These are phyloP conservation scores for Drosophila mayri DNA, from an alignment of 1,140 invertebrate genomes.

Conservation along the genomic window DNA sequence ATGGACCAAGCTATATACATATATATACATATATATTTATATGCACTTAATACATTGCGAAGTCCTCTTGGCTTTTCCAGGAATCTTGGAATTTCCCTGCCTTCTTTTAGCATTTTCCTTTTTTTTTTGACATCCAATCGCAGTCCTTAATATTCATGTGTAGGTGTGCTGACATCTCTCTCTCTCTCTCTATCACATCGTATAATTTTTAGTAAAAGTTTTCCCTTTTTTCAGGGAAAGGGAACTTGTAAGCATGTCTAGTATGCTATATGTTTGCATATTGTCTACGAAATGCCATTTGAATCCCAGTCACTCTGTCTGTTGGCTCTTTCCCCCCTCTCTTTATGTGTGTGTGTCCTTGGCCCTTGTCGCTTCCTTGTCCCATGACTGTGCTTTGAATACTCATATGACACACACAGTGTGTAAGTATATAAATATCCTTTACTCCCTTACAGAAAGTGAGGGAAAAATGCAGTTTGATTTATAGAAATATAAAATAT, in stretches of 20 bases:
- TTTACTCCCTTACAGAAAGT: background rate
- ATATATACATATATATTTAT: background rate
- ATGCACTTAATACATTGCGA: constrained; percentile 13
- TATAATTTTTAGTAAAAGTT: background rate
- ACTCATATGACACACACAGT: constrained; percentile 23
- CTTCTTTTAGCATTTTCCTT: background rate
- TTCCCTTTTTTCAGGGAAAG: background rate
- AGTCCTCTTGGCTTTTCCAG: constrained; percentile 9
- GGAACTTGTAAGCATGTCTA: constrained; percentile 51
- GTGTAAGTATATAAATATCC: constrained; percentile 34
- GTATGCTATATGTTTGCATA: constrained; percentile 78
- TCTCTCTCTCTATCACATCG: background rate
- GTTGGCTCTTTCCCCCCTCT: background rate
- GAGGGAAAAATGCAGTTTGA: constrained; percentile 20
- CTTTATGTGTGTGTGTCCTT: constrained; percentile 13
- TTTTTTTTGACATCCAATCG: constrained; percentile 38
- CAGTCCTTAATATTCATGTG: constrained; percentile 44
- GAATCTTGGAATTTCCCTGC: background rate
- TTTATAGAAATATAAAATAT: constrained; percentile 52
- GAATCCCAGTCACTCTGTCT: constrained; percentile 60
- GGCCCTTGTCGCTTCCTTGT: constrained; percentile 18
- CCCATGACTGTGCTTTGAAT: constrained; percentile 44
- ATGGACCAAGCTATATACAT: constrained; percentile 7
- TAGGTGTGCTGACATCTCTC: background rate
- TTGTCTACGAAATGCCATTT: constrained; percentile 77